Evolutionary conservation across 2,113 vertebrate genomes (phyloP).

Genomic region (Chaenocephalus aceratus): DNA sequence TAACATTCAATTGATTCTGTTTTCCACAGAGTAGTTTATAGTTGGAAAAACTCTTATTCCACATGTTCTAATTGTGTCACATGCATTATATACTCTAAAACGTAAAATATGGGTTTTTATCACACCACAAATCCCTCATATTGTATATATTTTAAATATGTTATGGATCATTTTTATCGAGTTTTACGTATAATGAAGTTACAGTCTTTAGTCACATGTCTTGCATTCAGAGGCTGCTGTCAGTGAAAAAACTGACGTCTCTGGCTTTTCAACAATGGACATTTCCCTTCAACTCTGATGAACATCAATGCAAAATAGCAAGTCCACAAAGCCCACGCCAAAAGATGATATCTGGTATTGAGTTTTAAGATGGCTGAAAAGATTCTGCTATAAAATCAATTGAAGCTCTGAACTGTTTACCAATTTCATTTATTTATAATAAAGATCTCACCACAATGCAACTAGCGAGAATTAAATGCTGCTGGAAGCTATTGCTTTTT

Average conservation of each 20-base stretch:
- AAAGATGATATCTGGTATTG: constrained; percentile 26
- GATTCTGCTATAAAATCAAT: neutral
- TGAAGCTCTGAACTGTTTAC: neutral
- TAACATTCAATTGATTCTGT: neutral
- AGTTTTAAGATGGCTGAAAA: constrained; percentile 4
- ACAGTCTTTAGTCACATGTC: constrained; percentile 4
- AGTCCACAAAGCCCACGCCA: neutral
- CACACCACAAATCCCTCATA: neutral
- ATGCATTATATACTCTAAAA: neutral
- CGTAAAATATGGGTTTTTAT: neutral
- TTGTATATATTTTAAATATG: neutral
- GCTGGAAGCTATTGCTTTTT: neutral
- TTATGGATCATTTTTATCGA: neutral
- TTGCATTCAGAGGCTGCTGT: constrained; percentile 11
- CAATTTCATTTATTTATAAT: neutral
- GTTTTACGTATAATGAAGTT: neutral
- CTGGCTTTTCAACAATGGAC: neutral
- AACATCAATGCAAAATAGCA: constrained; percentile 20
- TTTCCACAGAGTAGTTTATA: neutral
- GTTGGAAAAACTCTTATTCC: neutral
- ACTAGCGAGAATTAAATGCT: neutral
- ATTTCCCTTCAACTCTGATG: constrained; percentile 19
- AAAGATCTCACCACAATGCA: neutral
- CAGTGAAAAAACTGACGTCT: constrained; percentile 7
- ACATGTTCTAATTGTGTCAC: neutral